A percentile compares a stretch with the other conserved stretches of the same genome.
phyloP scores from a whole-genome alignment of 2,888 invertebrate genomes.

The Zelleria hepariella region DNA sequence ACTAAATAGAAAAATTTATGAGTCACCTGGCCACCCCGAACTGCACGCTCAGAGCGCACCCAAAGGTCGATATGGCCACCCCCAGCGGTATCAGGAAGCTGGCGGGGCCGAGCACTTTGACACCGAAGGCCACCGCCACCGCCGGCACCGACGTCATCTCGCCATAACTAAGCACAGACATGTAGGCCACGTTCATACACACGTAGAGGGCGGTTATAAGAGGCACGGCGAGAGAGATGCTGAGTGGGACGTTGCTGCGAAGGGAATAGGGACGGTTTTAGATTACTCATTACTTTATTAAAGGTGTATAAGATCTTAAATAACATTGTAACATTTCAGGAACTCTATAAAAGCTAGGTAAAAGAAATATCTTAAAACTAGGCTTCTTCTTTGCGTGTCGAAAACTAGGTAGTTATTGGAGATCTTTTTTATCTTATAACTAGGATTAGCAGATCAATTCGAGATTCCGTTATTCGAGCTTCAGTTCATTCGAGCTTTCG shows the following conservation, averaged over 20 bases:
- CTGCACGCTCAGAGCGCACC: constrained; percentile 83
- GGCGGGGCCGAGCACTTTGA: constrained; percentile 75
- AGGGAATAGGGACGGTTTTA: constrained; percentile 5
- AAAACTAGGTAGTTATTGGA: no score
- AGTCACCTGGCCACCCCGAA: constrained; percentile 79
- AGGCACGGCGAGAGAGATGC: constrained; percentile 86
- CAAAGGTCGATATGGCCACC: constrained; percentile 83
- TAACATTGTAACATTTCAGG: no score
- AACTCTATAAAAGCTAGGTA: no score
- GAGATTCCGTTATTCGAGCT: no score
- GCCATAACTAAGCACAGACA: constrained; percentile 80
- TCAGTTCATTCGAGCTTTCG: no score
- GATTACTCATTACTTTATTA: no score
- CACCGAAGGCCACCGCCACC: constrained; percentile 84
- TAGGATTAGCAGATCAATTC: no score
- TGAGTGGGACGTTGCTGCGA: constrained; percentile 82
- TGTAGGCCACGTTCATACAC: constrained; percentile 89
- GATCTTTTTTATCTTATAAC: no score
- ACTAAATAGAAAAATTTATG: not conserved
- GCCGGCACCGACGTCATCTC: constrained; percentile 83
- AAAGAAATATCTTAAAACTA: no score
- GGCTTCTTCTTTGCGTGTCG: no score
- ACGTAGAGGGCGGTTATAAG: constrained; percentile 85
- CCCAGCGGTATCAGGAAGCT: constrained; percentile 81
- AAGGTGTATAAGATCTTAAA: no score